Evolutionary conservation across 2,888 invertebrate species (phyloP).

Genomic region (Drepana falcataria): DNA sequence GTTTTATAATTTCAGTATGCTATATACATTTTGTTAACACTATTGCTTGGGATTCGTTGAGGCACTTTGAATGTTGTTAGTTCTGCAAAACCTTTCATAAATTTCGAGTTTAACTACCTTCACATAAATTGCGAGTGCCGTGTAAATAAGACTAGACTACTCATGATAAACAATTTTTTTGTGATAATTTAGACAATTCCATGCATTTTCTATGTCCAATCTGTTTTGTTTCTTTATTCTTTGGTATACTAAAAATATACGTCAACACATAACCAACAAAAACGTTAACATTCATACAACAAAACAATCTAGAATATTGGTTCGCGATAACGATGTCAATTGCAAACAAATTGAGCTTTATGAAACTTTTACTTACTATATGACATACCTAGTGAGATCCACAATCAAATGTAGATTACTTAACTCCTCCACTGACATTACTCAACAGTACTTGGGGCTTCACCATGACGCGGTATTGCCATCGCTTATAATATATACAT

Average conservation of each 20-base stretch:
- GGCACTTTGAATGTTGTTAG: slow-evolving; percentile 11
- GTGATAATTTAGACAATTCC: slow-evolving; percentile 4
- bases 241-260: slow-evolving; percentile 8
- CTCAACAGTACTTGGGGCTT: slow-evolving; percentile 1
- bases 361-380: slow-evolving; percentile 55
- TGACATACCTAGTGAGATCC: slow-evolving; percentile 70
- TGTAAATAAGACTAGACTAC: slow-evolving; percentile 4
- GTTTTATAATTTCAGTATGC: neutral
- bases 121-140: neutral
- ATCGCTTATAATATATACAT: too few species aligned
- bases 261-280: slow-evolving; percentile 10
- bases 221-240: slow-evolving; percentile 23
- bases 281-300: slow-evolving; percentile 36
- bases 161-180: slow-evolving; percentile 16
- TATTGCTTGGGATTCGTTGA: slow-evolving; percentile 2
- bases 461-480: neutral
- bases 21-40: neutral
- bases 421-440: slow-evolving; percentile 33
- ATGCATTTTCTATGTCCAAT: slow-evolving; percentile 16
- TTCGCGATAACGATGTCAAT: slow-evolving; percentile 33
- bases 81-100: neutral
- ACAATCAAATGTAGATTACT: slow-evolving; percentile 75
- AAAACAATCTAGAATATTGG: slow-evolving; percentile 62
- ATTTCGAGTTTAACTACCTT: neutral
- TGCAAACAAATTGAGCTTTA: slow-evolving; percentile 52